Evolutionary conservation across 2,888 invertebrate genomes (phyloP), one percentile per base, ranked within the genome.

Genomic region (Eumerus sabulonum): DNA sequence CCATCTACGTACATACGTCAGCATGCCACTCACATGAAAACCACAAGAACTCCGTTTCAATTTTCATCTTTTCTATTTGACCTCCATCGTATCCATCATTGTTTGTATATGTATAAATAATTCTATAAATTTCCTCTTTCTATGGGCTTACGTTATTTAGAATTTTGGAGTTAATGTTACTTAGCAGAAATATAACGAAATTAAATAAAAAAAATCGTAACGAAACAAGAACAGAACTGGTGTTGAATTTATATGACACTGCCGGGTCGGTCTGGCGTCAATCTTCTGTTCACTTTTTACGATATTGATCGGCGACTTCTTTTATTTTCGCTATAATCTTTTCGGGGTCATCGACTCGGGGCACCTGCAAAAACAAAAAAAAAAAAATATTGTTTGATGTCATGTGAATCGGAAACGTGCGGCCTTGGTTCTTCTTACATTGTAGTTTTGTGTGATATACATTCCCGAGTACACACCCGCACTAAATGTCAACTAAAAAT

Each of bases 291-390:
- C 87, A 86, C 90, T 95, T 93, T 77, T 91, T 91, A 82, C 85
- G 86, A 71, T 85, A 84, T 13, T 87, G 85, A 9, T 95, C 94
- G 17, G 94, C 88, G 86, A 91, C 93, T 62, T 92, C 92, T 87
- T 93, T 93, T 47, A 94, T 87, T 88, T 93, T 94, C 81, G 93
- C 92, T 85, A 93, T 89, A 84, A 96, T 86, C 83, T 92, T 93
- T 74, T 90, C 89, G 2, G 97, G 97, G 83, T 96, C 94, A 89
- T 96, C 96, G 4, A 97, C 94, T 86, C 93, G 92, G 7, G 96
- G 96, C 82, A 96, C 91, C 96, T 97, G 89, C 67, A 48, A 63
- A 50, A 71, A 66, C 42, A 40, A 47, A 71, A 56, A 19, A 59
- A 9, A 45, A 35, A 56, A 68, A 57, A 57, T 27, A 47, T 51